Evolutionary conservation across 2,888 invertebrate genomes (phyloP).

Genomic region (Mythimna ferrago): DNA sequence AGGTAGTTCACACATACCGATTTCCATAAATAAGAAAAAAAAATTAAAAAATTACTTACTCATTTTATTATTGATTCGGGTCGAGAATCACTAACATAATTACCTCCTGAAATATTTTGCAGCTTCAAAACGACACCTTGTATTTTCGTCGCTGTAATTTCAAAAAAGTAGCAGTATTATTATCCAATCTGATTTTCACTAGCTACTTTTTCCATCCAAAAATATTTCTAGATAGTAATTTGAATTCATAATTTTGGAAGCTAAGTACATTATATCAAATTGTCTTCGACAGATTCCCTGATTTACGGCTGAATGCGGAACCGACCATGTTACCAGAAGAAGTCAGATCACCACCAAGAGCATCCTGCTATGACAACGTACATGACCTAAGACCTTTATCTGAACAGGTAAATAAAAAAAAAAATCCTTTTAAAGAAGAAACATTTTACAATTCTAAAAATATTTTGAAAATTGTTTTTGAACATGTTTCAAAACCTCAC

Average conservation of each 20-base stretch:
- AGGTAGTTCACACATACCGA: too few relatives aligned
- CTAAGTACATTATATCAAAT: background rate
- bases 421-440: background rate
- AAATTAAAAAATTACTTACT: too few relatives aligned
- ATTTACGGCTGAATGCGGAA: constrained; percentile 92
- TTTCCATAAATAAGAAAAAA: too few relatives aligned
- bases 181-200: too few relatives aligned
- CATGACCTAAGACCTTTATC: constrained; percentile 90
- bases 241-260: background rate
- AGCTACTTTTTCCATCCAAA: background rate
- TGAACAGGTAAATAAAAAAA: constrained; percentile 78
- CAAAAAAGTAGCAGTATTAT: background rate
- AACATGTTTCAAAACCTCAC: too few relatives aligned
- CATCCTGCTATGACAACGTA: constrained; percentile 96
- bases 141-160: too few relatives aligned
- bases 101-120: too few relatives aligned
- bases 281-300: constrained; percentile 91
- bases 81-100: too few relatives aligned
- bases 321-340: constrained; percentile 83
- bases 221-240: background rate
- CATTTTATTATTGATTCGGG: too few relatives aligned
- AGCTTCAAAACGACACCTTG: too few relatives aligned
- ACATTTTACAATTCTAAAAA: too few relatives aligned
- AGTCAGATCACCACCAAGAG: constrained; percentile 88
- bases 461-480: too few relatives aligned